Conservation (phyloP, 1,140 invertebrate genomes). For the Lamellibrachia luymesi region DNA sequence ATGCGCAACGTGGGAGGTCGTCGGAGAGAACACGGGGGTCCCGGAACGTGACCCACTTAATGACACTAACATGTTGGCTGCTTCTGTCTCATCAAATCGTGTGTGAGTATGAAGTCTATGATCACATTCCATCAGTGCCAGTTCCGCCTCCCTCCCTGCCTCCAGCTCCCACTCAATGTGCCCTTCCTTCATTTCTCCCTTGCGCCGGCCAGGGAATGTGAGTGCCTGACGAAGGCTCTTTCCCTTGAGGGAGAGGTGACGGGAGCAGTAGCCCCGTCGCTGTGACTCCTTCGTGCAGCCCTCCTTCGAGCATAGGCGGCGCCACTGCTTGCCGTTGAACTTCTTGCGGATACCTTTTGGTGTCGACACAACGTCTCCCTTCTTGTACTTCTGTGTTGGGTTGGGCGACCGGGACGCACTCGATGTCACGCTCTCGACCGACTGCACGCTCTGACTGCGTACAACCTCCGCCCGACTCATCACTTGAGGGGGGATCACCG, state of each 20-base stretch:
- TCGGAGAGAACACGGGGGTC: conserved; percentile 20
- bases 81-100: conserved; percentile 92
- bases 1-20: conserved; percentile 33
- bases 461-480: conserved; percentile 47
- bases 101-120: conserved; percentile 55
- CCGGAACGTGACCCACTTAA: conserved; percentile 52
- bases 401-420: conserved; percentile 59
- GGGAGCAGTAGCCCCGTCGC: conserved; percentile 89
- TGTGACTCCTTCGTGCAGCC: conserved; percentile 98
- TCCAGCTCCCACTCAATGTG: conserved; percentile 79
- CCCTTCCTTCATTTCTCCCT: conserved; percentile 57
- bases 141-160: conserved; percentile 53
- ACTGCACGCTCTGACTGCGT: conserved; percentile 52
- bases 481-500: conserved; percentile 31
- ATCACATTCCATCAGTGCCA: conserved; percentile 32
- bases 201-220: conserved; percentile 28
- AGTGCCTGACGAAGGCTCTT: conserved; percentile 53
- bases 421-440: conserved; percentile 50
- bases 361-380: conserved; percentile 95
- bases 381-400: conserved; percentile 88
- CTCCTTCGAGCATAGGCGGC: conserved; percentile 89
- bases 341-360: conserved; percentile 96
- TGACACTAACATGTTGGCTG: conserved; percentile 93
- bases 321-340: conserved; percentile 99
- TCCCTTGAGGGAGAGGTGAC: conserved; percentile 88